Conservation (phyloP, 2,113 vertebrate genomes). For the Xiphophorus couchianus region DNA sequence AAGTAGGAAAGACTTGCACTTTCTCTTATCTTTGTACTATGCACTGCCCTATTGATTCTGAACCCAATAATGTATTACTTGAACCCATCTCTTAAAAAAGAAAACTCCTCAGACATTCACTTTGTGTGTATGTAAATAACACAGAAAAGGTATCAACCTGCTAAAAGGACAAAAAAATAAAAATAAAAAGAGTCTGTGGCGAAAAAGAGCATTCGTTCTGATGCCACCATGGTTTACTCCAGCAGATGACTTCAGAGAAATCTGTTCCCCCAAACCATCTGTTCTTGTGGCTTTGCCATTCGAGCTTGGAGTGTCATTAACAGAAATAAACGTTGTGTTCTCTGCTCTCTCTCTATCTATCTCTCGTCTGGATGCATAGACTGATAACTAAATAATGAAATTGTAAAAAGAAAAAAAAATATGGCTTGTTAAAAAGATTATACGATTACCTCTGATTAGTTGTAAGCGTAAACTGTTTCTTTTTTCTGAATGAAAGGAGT, state of each 20-base stretch:
- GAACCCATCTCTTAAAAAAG: slow-evolving; percentile 91
- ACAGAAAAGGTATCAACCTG: slow-evolving; percentile 79
- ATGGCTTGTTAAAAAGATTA: slow-evolving; percentile 97
- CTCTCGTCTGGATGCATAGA: slow-evolving; percentile 99
- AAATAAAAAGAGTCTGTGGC: slow-evolving; percentile 77
- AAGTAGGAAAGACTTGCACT: slow-evolving; percentile 97
- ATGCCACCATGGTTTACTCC: slow-evolving; percentile 89
- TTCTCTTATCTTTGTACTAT: slow-evolving; percentile 99
- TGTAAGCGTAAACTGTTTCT: slow-evolving; percentile 95
- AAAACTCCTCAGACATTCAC: slow-evolving; percentile 86
- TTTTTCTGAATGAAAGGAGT: slow-evolving; percentile 98
- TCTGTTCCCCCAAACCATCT: slow-evolving; percentile 84
- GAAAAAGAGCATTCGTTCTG: slow-evolving; percentile 79
- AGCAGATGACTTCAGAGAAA: slow-evolving; percentile 87
- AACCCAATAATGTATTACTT: slow-evolving; percentile 97
- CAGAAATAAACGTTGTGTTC: slow-evolving; percentile 96
- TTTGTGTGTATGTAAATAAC: slow-evolving; percentile 95
- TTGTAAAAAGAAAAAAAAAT: slow-evolving; percentile 70
- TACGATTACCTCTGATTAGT: slow-evolving; percentile 99
- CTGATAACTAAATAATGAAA: slow-evolving; percentile 90
- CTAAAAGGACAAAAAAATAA: slow-evolving; percentile 70
- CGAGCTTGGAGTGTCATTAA: slow-evolving; percentile 97
- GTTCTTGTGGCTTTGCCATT: slow-evolving; percentile 94
- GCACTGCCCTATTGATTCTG: slow-evolving; percentile 99
- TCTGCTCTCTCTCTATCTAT: slow-evolving; percentile 91